Conservation (phyloP, 2,888 invertebrate species). For the Lysandra coridon region DNA sequence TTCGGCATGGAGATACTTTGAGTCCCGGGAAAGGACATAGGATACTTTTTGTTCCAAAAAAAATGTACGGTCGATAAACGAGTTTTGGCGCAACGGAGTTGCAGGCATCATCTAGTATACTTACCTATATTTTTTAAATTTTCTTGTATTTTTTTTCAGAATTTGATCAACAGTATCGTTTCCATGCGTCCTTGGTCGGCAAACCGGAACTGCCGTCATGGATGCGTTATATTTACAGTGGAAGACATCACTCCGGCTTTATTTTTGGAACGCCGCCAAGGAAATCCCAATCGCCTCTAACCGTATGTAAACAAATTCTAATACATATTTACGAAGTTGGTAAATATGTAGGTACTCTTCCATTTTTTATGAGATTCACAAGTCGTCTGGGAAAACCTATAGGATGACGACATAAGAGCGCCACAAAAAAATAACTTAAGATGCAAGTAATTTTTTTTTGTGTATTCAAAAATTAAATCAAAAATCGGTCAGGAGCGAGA, state of each 20-base stretch:
- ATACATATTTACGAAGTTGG: slow-evolving; percentile 29
- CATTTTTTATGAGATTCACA: neutral
- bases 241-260: slow-evolving; percentile 88
- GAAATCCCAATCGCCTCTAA: slow-evolving; percentile 61
- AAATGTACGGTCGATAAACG: too few species aligned
- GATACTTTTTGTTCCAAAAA: too few species aligned
- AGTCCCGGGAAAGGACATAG: too few species aligned
- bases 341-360: neutral
- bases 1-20: too few species aligned
- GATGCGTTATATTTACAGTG: slow-evolving; percentile 91
- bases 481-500: neutral
- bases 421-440: too few species aligned
- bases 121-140: too few species aligned
- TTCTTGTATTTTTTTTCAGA: slow-evolving; percentile 56
- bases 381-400: neutral
- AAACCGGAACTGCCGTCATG: slow-evolving; percentile 93
- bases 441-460: too few species aligned
- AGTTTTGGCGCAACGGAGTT: too few species aligned
- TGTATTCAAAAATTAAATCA: neutral
- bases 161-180: slow-evolving; percentile 83
- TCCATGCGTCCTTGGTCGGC: slow-evolving; percentile 86
- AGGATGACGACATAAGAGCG: neutral
- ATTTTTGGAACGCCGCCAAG: slow-evolving; percentile 92
- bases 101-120: too few species aligned
- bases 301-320: slow-evolving; percentile 49